Conservation (phyloP, 2,113 vertebrate species). For the Rhabdomys dilectus region DNA sequence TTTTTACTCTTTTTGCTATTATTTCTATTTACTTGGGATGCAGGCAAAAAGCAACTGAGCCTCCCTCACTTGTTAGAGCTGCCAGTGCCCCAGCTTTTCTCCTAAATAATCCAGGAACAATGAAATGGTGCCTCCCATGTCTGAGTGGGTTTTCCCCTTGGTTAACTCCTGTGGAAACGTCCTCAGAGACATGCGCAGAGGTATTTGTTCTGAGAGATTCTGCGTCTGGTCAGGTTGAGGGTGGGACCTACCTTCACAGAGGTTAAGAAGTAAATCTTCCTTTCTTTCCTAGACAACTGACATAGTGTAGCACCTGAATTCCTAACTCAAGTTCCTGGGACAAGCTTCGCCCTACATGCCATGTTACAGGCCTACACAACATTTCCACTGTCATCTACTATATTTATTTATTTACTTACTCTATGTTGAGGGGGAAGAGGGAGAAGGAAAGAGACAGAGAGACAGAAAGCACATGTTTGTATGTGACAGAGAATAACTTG, state of each 20-base stretch:
- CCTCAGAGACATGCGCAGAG: not conserved
- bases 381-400: not conserved
- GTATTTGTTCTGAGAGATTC: not conserved
- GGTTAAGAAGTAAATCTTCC: not conserved
- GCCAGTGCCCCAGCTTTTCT: not conserved
- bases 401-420: not conserved
- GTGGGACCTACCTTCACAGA: not conserved
- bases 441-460: not conserved
- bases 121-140: not conserved
- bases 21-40: not conserved
- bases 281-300: not conserved
- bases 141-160: not conserved
- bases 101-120: not conserved
- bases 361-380: not conserved
- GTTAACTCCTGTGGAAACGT: not conserved
- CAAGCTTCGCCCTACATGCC: fast-evolving
- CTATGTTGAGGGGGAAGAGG: not conserved
- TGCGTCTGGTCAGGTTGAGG: not conserved
- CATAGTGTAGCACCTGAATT: fast-evolving
- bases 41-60: not conserved
- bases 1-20: not conserved
- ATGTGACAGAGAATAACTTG: not conserved
- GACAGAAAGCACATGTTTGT: not conserved
- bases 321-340: not conserved
- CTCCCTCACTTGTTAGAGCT: not conserved